Evolutionary conservation across 1,140 invertebrate species (phyloP).

Genomic region (Sitophilus oryzae): DNA sequence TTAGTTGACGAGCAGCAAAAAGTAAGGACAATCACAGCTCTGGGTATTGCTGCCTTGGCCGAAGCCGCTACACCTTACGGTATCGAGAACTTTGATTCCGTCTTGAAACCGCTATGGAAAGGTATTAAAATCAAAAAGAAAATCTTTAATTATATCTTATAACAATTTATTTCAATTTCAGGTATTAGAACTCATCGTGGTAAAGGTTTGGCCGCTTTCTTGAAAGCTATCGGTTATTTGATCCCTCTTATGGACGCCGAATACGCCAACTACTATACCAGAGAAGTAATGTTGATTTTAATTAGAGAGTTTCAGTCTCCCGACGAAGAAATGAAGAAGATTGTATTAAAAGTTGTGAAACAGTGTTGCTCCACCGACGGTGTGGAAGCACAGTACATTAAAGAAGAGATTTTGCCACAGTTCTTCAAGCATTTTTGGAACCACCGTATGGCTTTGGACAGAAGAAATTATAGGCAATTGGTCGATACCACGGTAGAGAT

Average conservation of each 20-base stretch:
- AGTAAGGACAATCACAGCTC: constrained; percentile 94
- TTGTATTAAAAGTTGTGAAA: constrained; percentile 99
- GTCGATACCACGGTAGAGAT: constrained; percentile 99
- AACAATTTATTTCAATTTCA: constrained; percentile 4
- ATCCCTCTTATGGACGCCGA: constrained; percentile 99
- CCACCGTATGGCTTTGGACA: constrained; percentile 97
- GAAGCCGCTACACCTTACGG: constrained; percentile 99
- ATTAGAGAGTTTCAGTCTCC: constrained; percentile 99
- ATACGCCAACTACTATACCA: constrained; percentile 98
- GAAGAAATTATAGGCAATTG: constrained; percentile 93
- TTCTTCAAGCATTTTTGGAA: constrained; percentile 99
- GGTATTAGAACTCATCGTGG: constrained; percentile 92
- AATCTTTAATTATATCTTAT: background rate
- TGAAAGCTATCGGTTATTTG: constrained; percentile 98
- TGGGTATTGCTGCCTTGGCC: constrained; percentile 95
- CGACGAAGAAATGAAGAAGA: constrained; percentile 99
- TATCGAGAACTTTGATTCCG: constrained; percentile 99
- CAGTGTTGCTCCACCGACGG: constrained; percentile 99
- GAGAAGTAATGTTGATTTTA: constrained; percentile 99
- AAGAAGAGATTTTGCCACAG: constrained; percentile 96
- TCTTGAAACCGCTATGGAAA: constrained; percentile 98
- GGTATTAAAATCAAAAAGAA: constrained; percentile 40
- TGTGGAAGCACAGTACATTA: constrained; percentile 98
- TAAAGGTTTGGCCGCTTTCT: constrained; percentile 96
- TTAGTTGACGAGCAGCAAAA: constrained; percentile 83